Evolutionary conservation across 2,113 vertebrate species (phyloP), one percentile per base, ranked within the genome.

Genomic region (Parotia lawesii): DNA sequence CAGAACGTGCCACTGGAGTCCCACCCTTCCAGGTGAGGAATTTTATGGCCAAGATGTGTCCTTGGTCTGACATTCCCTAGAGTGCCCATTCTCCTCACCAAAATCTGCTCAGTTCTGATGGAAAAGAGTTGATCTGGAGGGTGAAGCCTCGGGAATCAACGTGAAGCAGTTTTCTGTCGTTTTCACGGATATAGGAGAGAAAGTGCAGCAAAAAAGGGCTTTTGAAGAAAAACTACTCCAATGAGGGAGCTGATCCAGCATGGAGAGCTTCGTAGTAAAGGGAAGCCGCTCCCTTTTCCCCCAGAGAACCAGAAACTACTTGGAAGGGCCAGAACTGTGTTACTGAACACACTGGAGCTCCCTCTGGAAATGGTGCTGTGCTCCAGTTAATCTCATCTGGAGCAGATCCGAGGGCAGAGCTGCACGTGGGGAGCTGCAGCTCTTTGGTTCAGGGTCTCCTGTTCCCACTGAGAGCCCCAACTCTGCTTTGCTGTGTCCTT

Each of bases 1-100:
- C 98, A 96, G 82, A 96, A 87, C 48, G 13, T 89, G 16, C 95
- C 97, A 0, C 64, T 90, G 3, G 98, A 98, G 50, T 84, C 95
- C 66, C 97, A 83, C 53, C 72, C 97, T 17, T 95, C 94, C 97
- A 98, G 98, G 99, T 99, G 98, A 97, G 29, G 15, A 10, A 10
- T 31, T 54, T 22, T 0, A 29, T 17, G 42, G 60, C 13, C 62
- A 38, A 37, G 28, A 5, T 5, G 3, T 47, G 42, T 50, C 57
- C n/a, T 40, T 42, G 37, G 22, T 10, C 50, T 66, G 65, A 7
- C 9, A 4, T 25, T 44, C 19, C 54, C 33, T 33, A 0, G 37
- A 54, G n/a, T 60, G 44, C 16, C 53, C 3, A 15, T 15, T 51
- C 56, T 47, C n/a, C n/a, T 29, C 40, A 2, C 51, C n/a, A 27